phyloP scores from a whole-genome alignment of 2,797 vertebrate species.

The Catostomus latipinnis region DNA sequence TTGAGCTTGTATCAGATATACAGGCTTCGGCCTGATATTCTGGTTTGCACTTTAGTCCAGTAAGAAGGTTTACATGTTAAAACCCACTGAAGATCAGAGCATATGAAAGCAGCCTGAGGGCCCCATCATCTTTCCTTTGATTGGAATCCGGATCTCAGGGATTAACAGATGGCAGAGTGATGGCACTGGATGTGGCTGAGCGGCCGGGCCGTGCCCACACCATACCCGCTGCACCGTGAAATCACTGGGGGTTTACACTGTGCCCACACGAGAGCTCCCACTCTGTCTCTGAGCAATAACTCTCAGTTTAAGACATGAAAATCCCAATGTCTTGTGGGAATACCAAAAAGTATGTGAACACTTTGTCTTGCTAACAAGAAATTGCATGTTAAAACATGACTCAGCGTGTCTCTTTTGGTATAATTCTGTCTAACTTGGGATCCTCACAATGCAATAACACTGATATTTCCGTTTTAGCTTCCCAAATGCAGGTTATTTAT shows the following conservation, averaged over 20 bases:
- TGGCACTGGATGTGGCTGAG: conserved; percentile 69
- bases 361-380: too few relatives aligned
- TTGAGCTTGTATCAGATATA: too few relatives aligned
- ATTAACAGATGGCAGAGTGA: conserved; percentile 78
- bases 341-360: too few relatives aligned
- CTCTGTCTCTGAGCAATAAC: not conserved
- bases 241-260: conserved; percentile 33
- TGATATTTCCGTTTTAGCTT: too few relatives aligned
- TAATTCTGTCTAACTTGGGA: too few relatives aligned
- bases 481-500: too few relatives aligned
- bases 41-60: not conserved
- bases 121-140: conserved; percentile 49
- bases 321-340: too few relatives aligned
- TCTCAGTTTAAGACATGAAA: not conserved
- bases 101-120: conserved; percentile 48
- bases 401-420: too few relatives aligned
- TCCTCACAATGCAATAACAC: too few relatives aligned
- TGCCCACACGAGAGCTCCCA: conserved; percentile 1
- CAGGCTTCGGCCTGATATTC: not conserved
- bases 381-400: too few relatives aligned
- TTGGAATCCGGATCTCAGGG: conserved; percentile 66
- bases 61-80: conserved; percentile 1
- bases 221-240: conserved; percentile 62
- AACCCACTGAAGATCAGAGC: conserved; percentile 21
- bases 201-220: conserved; percentile 65